Evolutionary conservation across 1,140 invertebrate species (phyloP).

Genomic region (Aphelenchoides avenae): DNA sequence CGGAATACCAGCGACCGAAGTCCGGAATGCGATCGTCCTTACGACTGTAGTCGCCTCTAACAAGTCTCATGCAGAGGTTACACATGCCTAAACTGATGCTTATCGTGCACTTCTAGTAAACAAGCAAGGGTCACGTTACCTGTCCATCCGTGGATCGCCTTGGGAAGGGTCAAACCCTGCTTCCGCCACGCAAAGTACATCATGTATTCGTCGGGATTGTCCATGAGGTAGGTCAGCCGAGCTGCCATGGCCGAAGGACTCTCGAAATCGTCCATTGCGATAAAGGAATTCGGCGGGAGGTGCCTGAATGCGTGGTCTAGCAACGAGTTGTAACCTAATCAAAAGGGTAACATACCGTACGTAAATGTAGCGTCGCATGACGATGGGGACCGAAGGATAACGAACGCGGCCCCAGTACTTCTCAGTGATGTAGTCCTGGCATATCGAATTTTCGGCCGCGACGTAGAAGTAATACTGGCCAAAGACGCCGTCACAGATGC

Average conservation of each 20-base stretch:
- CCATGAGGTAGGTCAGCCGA: slow-evolving; percentile 22
- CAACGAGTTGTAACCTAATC: too few species aligned
- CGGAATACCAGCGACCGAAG: neutral
- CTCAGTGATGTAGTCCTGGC: slow-evolving; percentile 42
- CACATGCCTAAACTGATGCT: neutral
- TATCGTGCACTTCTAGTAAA: neutral
- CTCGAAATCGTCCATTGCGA: slow-evolving; percentile 40
- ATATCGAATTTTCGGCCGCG: slow-evolving; percentile 30
- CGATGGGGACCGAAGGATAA: slow-evolving; percentile 26
- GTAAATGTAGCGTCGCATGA: slow-evolving; percentile 29
- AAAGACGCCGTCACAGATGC: slow-evolving; percentile 13
- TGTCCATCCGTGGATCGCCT: slow-evolving; percentile 28
- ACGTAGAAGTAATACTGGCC: slow-evolving; percentile 31
- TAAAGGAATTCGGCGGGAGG: slow-evolving; percentile 29
- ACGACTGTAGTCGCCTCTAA: neutral
- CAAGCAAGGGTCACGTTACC: too few species aligned
- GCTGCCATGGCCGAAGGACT: slow-evolving; percentile 26
- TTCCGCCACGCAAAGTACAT: slow-evolving; percentile 33
- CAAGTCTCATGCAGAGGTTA: neutral
- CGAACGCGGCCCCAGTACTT: slow-evolving; percentile 31
- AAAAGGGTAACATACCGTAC: slow-evolving; percentile 17
- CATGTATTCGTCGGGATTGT: slow-evolving; percentile 36
- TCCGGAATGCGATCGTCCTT: neutral
- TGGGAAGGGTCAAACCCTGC: slow-evolving; percentile 23
- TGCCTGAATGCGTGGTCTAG: slow-evolving; percentile 18